phyloP scores from a whole-genome alignment of 2,113 vertebrate genomes.

The Campylorhamphus procurvoides region DNA sequence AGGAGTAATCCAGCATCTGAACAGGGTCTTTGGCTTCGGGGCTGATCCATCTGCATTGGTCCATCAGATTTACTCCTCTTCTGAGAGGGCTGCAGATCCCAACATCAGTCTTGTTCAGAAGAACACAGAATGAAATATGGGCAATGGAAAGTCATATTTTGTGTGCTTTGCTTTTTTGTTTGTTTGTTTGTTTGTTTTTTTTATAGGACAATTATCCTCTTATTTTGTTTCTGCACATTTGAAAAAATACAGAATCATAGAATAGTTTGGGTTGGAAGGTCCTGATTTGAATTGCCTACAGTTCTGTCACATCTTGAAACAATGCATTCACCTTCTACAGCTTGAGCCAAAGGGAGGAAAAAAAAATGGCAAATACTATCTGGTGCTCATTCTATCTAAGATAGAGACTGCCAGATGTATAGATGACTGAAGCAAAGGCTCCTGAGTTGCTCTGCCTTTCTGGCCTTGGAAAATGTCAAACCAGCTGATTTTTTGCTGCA shows the following conservation, averaged over 20 bases:
- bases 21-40: neutral
- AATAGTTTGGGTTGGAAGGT: neutral
- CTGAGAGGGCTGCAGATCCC: neutral
- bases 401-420: neutral
- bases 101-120: neutral
- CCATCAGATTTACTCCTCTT: neutral
- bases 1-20: neutral
- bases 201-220: neutral
- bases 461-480: neutral
- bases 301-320: neutral
- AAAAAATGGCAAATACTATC: neutral
- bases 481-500: neutral
- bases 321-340: neutral
- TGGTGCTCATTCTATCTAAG: neutral
- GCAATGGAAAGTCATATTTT: neutral
- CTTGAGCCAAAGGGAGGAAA: neutral
- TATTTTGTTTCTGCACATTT: neutral
- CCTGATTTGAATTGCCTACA: neutral
- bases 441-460: neutral
- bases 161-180: neutral
- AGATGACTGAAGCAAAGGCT: neutral
- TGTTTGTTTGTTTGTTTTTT: fast-evolving
- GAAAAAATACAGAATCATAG: neutral
- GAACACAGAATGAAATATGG: fast-evolving
- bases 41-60: neutral